Evolutionary conservation across 2,888 invertebrate species (phyloP).

Genomic region (Troilus luridus): DNA sequence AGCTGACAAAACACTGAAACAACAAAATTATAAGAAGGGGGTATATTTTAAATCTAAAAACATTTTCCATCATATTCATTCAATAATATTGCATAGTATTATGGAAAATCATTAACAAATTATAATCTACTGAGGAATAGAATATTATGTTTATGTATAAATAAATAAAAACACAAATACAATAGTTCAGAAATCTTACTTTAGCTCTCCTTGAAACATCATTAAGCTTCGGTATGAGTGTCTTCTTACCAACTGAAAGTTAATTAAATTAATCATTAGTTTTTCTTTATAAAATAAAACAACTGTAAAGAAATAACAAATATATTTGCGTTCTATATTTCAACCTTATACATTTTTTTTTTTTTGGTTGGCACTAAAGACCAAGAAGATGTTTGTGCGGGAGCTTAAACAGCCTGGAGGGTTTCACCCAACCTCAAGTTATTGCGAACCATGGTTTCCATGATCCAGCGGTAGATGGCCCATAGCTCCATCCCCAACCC

Average conservation of each 20-base stretch:
- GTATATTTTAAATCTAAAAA: neutral
- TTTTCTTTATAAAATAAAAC: neutral
- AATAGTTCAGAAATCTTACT: conserved; percentile 2
- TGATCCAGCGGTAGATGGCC: too few relatives aligned
- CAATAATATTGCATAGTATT: too few relatives aligned
- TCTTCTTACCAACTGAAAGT: conserved; percentile 46
- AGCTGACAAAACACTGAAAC: conserved; percentile 57
- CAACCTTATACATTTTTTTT: too few relatives aligned
- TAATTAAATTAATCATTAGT: neutral
- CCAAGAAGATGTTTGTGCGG: too few relatives aligned
- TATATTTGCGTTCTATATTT: too few relatives aligned
- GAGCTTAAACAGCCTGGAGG: too few relatives aligned
- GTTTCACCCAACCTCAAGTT: too few relatives aligned
- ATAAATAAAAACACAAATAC: neutral
- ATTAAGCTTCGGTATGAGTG: conserved; percentile 10
- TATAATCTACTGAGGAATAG: too few relatives aligned
- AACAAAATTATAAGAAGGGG: neutral
- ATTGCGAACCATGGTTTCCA: too few relatives aligned
- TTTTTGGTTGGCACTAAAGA: too few relatives aligned
- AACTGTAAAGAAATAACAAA: neutral
- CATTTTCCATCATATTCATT: neutral
- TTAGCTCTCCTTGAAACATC: conserved; percentile 50
- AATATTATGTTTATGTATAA: neutral
- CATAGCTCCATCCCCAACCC: too few relatives aligned
- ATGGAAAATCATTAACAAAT: too few relatives aligned